Conservation (phyloP, 1,140 invertebrate genomes). For the Eubasilissa regina region DNA sequence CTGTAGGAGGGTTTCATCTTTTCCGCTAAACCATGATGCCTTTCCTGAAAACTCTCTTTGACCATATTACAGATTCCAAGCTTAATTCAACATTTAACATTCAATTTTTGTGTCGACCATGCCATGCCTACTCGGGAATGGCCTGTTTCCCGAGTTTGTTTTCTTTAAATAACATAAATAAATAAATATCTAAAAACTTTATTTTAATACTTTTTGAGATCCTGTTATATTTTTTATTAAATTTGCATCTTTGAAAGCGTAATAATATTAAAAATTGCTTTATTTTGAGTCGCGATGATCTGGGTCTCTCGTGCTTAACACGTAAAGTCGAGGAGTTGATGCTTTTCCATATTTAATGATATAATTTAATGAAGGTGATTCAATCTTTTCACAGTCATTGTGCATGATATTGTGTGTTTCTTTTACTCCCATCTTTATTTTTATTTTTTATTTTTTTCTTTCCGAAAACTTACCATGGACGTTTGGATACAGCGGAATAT, state of each 20-base stretch:
- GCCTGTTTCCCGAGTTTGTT: neutral
- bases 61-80: conserved; percentile 18
- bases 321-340: too few species aligned
- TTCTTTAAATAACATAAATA: neutral
- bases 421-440: conserved; percentile 38
- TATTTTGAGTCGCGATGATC: neutral
- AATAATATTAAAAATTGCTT: too few species aligned
- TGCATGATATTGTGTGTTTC: conserved; percentile 26
- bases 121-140: neutral
- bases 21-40: conserved; percentile 36
- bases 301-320: neutral
- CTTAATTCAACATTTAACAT: neutral
- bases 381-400: conserved; percentile 38
- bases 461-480: neutral
- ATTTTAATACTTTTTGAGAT: too few species aligned
- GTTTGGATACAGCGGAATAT: too few species aligned
- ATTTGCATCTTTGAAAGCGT: too few species aligned
- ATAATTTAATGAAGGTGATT: conserved; percentile 29
- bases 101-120: neutral
- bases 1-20: conserved; percentile 42
- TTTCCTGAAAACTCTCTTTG: conserved; percentile 18
- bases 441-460: conserved; percentile 23
- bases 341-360: neutral
- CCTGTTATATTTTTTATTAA: neutral
- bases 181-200: neutral